Percentiles rank a stretch among this genome's conserved stretches.
Evolutionary conservation across 2,888 invertebrate genomes (phyloP).

Genomic region (Nycteola revayana): DNA sequence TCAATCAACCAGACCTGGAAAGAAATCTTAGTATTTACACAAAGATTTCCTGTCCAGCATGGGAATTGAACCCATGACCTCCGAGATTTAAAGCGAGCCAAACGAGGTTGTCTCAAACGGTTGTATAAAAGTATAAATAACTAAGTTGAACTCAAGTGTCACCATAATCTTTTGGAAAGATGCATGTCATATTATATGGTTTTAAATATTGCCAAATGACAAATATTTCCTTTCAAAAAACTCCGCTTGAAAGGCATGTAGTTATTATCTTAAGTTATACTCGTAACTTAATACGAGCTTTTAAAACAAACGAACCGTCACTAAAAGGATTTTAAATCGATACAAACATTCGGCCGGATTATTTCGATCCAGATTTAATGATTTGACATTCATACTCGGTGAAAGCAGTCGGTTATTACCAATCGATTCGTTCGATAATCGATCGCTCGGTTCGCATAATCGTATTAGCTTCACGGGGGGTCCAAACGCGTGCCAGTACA

Average conservation of each 20-base stretch:
- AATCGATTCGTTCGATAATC: slow-evolving; percentile 57
- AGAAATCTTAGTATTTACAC: too few species aligned
- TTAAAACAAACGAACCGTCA: slow-evolving; percentile 51
- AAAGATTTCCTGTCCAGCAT: too few species aligned
- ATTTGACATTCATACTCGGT: slow-evolving; percentile 72
- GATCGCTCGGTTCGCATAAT: slow-evolving; percentile 62
- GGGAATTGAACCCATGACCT: too few species aligned
- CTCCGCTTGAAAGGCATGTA: slow-evolving; percentile 3
- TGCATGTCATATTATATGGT: too few species aligned
- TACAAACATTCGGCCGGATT: slow-evolving; percentile 52
- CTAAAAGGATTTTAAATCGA: slow-evolving; percentile 59
- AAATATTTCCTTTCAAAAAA: slow-evolving; percentile 1
- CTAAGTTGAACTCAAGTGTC: too few species aligned
- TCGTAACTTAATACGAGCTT: slow-evolving; percentile 22
- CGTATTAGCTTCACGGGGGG: slow-evolving; percentile 70
- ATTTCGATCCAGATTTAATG: slow-evolving; percentile 58
- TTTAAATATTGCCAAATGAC: neutral
- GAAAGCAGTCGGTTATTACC: slow-evolving; percentile 69
- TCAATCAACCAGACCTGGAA: too few species aligned
- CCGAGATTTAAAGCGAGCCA: too few species aligned
- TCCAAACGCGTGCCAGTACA: slow-evolving; percentile 44
- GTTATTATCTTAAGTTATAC: slow-evolving; percentile 21
- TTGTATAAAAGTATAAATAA: too few species aligned
- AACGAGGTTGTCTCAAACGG: too few species aligned
- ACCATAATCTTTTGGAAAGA: too few species aligned